These are phyloP conservation scores for Diglossa brunneiventris DNA, from an alignment of 2,113 vertebrate species.

Conservation along the genomic window DNA sequence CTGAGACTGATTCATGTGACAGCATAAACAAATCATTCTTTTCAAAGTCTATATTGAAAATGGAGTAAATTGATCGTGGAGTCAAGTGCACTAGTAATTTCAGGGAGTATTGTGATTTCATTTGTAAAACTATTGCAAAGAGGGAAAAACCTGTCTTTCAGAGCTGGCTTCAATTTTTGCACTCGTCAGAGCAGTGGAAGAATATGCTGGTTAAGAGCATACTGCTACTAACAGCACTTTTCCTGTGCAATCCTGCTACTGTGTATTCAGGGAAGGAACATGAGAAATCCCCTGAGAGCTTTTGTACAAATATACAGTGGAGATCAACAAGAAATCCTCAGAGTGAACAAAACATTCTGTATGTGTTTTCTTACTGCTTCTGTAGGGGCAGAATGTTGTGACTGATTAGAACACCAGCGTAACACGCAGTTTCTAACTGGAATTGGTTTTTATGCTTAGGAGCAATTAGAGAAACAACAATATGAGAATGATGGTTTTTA, in stretches of 20 bases:
- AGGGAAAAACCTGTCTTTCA: conserved; percentile 25
- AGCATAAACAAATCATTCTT: conserved; percentile 72
- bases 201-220: not conserved
- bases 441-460: not conserved
- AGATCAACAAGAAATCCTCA: conserved; percentile 61
- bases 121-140: conserved; percentile 57
- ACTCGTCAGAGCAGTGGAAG: not conserved
- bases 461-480: not conserved
- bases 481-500: not conserved
- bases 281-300: conserved; percentile 48
- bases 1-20: conserved; percentile 63
- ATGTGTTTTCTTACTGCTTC: conserved; percentile 51
- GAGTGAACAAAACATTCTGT: conserved; percentile 55
- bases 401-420: not conserved
- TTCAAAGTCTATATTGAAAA: conserved; percentile 70
- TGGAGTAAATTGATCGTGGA: conserved; percentile 63
- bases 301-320: conserved; percentile 59
- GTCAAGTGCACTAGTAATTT: conserved; percentile 62
- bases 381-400: conserved; percentile 13
- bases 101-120: conserved; percentile 57
- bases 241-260: conserved; percentile 33
- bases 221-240: conserved; percentile 6
- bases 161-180: not conserved
- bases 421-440: not conserved
- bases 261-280: conserved; percentile 48